These are phyloP conservation scores for Poecilia gillii DNA, from an alignment of 2,797 vertebrate species.

Conservation along the genomic window DNA sequence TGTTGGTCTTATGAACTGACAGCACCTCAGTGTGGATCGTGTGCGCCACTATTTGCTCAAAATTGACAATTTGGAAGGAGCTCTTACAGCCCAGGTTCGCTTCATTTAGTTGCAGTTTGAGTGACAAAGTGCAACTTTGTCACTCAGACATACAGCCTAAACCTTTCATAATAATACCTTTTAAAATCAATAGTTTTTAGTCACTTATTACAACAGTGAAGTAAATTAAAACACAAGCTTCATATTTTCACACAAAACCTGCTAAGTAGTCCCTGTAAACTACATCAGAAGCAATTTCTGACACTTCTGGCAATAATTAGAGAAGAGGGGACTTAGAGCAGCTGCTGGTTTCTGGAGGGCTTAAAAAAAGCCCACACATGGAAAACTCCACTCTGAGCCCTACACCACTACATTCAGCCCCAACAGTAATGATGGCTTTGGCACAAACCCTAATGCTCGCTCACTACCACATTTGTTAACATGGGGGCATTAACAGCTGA, in stretches of 20 bases:
- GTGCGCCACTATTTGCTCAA: too few relatives aligned
- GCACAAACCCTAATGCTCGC: slow-evolving; percentile 20
- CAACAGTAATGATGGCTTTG: slow-evolving; percentile 33
- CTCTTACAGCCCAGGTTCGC: too few relatives aligned
- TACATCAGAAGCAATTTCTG: background rate
- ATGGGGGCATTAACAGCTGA: slow-evolving; percentile 25
- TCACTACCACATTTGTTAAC: slow-evolving; percentile 32
- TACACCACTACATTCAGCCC: slow-evolving; percentile 22
- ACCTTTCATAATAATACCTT: background rate
- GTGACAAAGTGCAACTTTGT: background rate
- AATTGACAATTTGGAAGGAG: too few relatives aligned
- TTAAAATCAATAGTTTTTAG: background rate
- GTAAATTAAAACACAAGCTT: background rate
- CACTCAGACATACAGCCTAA: too few relatives aligned
- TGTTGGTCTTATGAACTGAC: too few relatives aligned
- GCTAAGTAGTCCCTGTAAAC: background rate
- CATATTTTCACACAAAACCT: background rate
- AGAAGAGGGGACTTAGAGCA: background rate
- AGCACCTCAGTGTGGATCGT: too few relatives aligned
- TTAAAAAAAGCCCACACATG: slow-evolving; percentile 12
- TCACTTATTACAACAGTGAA: background rate
- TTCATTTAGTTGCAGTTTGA: background rate
- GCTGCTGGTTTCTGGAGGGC: slow-evolving; percentile 14
- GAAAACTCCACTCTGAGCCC: slow-evolving; percentile 12
- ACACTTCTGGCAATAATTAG: slow-evolving; percentile 2